phyloP scores from a whole-genome alignment of 2,113 vertebrate genomes.

The Puntigrus tetrazona region DNA sequence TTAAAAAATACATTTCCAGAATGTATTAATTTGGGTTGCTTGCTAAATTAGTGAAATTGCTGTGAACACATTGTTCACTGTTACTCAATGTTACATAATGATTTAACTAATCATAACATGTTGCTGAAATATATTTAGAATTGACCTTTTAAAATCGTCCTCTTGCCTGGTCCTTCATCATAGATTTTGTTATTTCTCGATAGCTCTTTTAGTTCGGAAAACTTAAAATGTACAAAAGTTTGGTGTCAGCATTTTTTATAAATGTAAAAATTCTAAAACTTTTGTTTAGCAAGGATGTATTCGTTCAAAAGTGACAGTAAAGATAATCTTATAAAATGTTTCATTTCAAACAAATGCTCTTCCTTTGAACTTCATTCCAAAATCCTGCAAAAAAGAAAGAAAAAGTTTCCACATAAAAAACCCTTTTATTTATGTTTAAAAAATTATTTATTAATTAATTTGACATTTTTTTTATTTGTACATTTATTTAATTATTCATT shows the following conservation, averaged over 20 bases:
- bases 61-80: neutral
- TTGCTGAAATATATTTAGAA: neutral
- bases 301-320: neutral
- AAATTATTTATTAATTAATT: no score
- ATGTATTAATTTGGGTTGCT: no score
- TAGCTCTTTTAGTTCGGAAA: neutral
- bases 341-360: neutral
- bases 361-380: neutral
- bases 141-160: neutral
- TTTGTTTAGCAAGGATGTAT: neutral
- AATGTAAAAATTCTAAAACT: no score
- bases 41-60: no score
- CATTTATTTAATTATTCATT: no score
- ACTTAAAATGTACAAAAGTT: neutral
- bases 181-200: neutral
- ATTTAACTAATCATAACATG: neutral
- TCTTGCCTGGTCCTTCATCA: neutral
- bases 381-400: no score
- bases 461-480: no score
- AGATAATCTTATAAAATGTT: neutral
- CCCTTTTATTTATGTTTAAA: no score
- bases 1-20: no score
- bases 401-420: neutral
- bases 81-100: neutral
- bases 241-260: neutral